Base-by-base conservation (phyloP, 2,113 vertebrate genomes). In the Poeciliopsis occidentalis region DNA sequence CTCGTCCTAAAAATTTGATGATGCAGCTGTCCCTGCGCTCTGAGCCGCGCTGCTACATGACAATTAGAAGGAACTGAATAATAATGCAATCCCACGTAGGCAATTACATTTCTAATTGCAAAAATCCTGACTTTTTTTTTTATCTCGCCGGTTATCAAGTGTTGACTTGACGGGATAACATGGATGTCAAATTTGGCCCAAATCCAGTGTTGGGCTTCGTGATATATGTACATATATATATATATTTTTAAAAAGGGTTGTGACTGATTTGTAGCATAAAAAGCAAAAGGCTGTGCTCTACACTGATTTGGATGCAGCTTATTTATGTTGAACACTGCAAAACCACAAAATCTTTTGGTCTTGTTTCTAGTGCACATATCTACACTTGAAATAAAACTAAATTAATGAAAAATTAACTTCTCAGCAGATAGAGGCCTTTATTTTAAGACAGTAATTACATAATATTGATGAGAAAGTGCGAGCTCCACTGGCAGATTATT, bases 1-100 rank as follows among this genome's bases (percentile, higher is more conserved):
- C 86, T 80, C 83, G n/a, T 79, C 74, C 89, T 89, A 74, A 86
- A 90, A 89, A 77, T 88, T 81, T 85, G 78, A 92, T 91, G 78
- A 86, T 74, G 69, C 71, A 69, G 61, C 73, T 68, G 12, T 47
- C 75, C 57, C 54, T 26, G 81, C 60, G 77, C 69, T 75, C 76
- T 1, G 15, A 12, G 54, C 81, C 61, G 70, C 70, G 17, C 22
- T 71, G 12, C 67, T 13, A 85, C 84, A 86, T 76, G 78, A 87
- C 65, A 71, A 76, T 41, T 39, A 54, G 67, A 29, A 22, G 3
- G 29, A 70, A 30, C 57, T 27, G 69, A 27, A 69, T 68, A 78
- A 60, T 60, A 79, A 78, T 30, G 68, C 64, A 84, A 69, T 75
- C 60, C 72, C 74, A 74, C 60, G 66, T 64, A 81, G 63, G 73